These are phyloP conservation scores for Ancistrus triradiatus DNA, from an alignment of 2,113 vertebrate genomes.

Conservation along the genomic window DNA sequence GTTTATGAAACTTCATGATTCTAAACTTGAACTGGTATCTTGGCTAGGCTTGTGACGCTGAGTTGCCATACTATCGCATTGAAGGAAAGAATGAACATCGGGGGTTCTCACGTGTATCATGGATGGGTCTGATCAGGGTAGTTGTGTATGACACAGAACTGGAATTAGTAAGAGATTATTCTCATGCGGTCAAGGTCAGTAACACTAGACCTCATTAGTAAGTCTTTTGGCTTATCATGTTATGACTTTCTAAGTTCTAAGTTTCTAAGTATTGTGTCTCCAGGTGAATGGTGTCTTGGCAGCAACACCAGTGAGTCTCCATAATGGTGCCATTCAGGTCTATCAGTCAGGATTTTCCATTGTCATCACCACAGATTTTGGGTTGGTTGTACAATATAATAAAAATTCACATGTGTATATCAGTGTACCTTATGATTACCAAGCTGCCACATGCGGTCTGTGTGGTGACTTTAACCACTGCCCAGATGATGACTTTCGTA, in stretches of 20 bases:
- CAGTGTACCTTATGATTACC: constrained; percentile 48
- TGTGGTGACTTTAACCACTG: constrained; percentile 56
- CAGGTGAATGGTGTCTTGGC: constrained; percentile 55
- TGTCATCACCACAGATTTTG: constrained; percentile 50
- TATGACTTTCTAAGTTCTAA: neutral
- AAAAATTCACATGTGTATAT: constrained; percentile 43
- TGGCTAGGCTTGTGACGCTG: constrained; percentile 38
- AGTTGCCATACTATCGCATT: constrained; percentile 46
- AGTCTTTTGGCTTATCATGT: constrained; percentile 42
- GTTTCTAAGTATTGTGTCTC: constrained; percentile 32
- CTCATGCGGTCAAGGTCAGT: constrained; percentile 50
- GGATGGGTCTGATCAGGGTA: constrained; percentile 46
- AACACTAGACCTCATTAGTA: neutral
- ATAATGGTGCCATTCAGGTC: constrained; percentile 44
- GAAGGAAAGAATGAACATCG: constrained; percentile 57
- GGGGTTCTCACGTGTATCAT: constrained; percentile 45
- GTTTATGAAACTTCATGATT: neutral
- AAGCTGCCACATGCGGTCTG: constrained; percentile 55
- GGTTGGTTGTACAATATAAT: constrained; percentile 58
- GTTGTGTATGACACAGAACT: constrained; percentile 51
- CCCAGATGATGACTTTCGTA: constrained; percentile 48
- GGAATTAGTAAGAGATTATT: constrained; percentile 43
- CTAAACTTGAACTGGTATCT: neutral
- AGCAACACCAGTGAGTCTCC: constrained; percentile 48
- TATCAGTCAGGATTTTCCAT: constrained; percentile 54